A percentile compares a stretch with the other conserved stretches of the same genome.
Conservation (phyloP, 2,888 invertebrate genomes). For the Polylopha cassiicola region DNA sequence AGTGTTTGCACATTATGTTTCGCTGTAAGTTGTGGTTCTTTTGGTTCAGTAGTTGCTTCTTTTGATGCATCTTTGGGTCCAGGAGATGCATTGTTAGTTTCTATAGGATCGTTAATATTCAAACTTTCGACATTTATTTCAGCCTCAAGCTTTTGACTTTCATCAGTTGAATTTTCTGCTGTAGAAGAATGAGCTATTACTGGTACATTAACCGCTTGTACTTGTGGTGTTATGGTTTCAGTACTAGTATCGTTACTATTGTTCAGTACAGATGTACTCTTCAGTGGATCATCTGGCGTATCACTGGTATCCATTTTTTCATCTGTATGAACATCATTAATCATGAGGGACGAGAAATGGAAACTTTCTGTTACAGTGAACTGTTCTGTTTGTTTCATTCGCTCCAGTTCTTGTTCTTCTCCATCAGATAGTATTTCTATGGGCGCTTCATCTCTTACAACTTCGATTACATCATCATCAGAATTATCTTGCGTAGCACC, state of each 20-base stretch:
- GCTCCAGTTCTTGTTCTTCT: constrained; percentile 54
- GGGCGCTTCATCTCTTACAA: constrained; percentile 64
- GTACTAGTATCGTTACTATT: constrained; percentile 24
- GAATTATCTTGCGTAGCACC: constrained; percentile 42
- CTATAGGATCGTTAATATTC: constrained; percentile 10
- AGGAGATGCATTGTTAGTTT: neutral
- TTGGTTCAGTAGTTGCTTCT: neutral
- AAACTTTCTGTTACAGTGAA: constrained; percentile 26
- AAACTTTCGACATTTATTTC: constrained; percentile 33
- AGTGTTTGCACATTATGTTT: constrained; percentile 16
- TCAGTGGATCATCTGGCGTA: constrained; percentile 37
- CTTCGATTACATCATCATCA: constrained; percentile 70
- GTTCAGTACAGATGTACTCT: constrained; percentile 25
- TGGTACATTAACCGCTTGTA: constrained; percentile 23
- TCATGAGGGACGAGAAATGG: constrained; percentile 32
- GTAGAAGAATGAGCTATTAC: constrained; percentile 20
- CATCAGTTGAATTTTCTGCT: constrained; percentile 21
- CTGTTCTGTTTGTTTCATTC: constrained; percentile 28
- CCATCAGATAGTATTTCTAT: constrained; percentile 67
- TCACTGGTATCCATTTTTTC: constrained; percentile 29
- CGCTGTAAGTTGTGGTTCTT: too few species aligned
- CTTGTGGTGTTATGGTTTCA: constrained; percentile 19
- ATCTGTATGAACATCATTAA: constrained; percentile 28
- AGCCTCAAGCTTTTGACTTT: constrained; percentile 21
- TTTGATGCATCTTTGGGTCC: neutral